Base-by-base conservation (phyloP, 2,113 vertebrate species). In the Lampris incognitus region DNA sequence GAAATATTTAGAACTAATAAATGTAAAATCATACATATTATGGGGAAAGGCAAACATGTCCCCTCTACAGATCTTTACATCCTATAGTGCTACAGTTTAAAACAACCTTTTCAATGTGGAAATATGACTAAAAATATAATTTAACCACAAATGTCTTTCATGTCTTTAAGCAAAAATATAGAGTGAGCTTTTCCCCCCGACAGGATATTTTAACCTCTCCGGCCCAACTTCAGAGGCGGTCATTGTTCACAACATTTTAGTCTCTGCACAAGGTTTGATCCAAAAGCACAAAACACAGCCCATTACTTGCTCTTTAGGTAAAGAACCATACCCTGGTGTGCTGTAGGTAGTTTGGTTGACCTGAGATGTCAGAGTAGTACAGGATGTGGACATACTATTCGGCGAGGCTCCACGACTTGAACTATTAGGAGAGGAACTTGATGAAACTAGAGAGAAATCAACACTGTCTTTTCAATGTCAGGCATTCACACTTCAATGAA, bases 401-500 rank as follows among this genome's bases (percentile, higher is more conserved):
- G 94, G 94, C 48, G 94, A 95, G 1, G 89, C 90, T 67, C 94
- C 93, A 5, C 94, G 91, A 49, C 91, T 93, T 0, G 72, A 60
- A 48, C 93, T 94, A 79, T 89, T 92, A 0, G 94, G 94, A 55
- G 94, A 95, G 5, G 94, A 95, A 78, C 91, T 95, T 37, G 94
- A 93, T 10, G 94, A 95, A 69, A 94, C 94, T 95, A 82, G 4
- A 84, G 76, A 8, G 1, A 24, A 71, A 66, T 79, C 62, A 2
- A 36, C 56, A 58, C 24, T 24, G 24, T 24, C 24, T 24, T 24
- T 24, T 24, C 24, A 24, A 24, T 24, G 24, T 24, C 24, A 24
- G 24, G 24, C 24, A 24, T 24, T 24, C 24, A 2, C 6, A 54
- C 9, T 38, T 39, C 2, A 59, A 59, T 67, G 58, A 50, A 58